Percentiles rank a stretch among this genome's conserved stretches.
These are phyloP conservation scores for Rhorus exstirpatorius DNA, from an alignment of 2,888 invertebrate species.

Conservation along the genomic window DNA sequence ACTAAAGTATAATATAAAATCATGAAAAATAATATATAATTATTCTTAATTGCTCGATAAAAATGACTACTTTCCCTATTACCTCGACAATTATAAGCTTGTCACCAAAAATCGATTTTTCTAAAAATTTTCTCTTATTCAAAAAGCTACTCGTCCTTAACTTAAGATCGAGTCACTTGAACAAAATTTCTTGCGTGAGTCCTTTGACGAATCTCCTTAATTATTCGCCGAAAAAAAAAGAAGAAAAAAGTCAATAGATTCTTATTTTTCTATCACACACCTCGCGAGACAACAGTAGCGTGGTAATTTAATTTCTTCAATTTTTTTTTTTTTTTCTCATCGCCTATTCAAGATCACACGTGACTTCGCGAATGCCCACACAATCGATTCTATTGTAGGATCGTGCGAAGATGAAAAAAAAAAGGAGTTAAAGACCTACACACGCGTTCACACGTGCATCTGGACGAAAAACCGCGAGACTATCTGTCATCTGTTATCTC, in stretches of 20 bases:
- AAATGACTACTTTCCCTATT: too few species aligned
- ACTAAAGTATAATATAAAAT: too few species aligned
- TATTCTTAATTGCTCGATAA: too few species aligned
- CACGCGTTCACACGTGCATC: constrained; percentile 1
- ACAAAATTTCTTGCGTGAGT: too few species aligned
- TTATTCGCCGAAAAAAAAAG: not conserved
- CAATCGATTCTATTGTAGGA: constrained; percentile 34
- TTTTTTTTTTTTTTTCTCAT: not conserved
- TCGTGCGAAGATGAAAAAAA: not conserved
- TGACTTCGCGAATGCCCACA: constrained; percentile 9
- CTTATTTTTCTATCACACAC: constrained; percentile 1
- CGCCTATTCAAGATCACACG: constrained; percentile 17
- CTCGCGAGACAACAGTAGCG: constrained; percentile 6
- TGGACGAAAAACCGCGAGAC: constrained; percentile 46
- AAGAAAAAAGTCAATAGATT: constrained; percentile 5
- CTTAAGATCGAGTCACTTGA: too few species aligned
- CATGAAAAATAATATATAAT: too few species aligned
- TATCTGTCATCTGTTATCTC: constrained; percentile 55
- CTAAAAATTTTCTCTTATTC: too few species aligned
- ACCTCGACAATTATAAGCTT: too few species aligned
- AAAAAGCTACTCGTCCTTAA: too few species aligned
- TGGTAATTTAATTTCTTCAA: constrained; percentile 10
- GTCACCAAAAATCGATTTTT: not conserved
- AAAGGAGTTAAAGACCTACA: constrained; percentile 12
- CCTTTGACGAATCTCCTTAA: constrained; percentile 3